Conservation (phyloP, 2,113 vertebrate species). For the Apteryx owenii region DNA sequence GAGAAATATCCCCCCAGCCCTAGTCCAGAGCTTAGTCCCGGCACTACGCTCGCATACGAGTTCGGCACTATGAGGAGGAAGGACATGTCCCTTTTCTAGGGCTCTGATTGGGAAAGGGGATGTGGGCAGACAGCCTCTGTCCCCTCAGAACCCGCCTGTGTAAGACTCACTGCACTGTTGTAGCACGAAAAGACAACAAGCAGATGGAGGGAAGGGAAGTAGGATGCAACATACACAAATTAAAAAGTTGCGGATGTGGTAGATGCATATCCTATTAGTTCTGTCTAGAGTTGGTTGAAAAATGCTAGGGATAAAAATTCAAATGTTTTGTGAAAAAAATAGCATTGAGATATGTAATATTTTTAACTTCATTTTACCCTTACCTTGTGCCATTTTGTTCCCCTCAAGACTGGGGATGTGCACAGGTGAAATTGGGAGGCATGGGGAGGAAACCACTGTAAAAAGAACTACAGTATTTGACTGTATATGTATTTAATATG, state of each 20-base stretch:
- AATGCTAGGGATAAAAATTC: constrained; percentile 8
- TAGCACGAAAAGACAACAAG: constrained; percentile 42
- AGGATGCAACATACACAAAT: constrained; percentile 56
- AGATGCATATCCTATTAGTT: constrained; percentile 60
- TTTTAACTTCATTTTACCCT: not conserved
- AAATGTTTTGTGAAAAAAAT: not conserved
- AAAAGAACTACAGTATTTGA: not conserved
- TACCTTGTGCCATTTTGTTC: not conserved
- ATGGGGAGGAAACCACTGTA: fast-evolving
- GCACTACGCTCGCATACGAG: not conserved
- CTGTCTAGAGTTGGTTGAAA: constrained; percentile 26
- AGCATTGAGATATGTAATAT: not conserved
- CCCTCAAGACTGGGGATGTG: not conserved
- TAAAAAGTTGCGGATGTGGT: constrained; percentile 53
- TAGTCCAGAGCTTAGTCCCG: not conserved
- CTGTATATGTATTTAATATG: not conserved
- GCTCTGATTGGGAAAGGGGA: not conserved
- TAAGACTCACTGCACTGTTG: not conserved
- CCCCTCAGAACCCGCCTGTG: not conserved
- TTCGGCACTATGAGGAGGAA: not conserved
- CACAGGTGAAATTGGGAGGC: not conserved
- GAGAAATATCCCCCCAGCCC: not conserved
- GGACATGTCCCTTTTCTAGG: not conserved
- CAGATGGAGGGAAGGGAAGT: constrained; percentile 53
- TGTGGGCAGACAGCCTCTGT: not conserved